Conservation (phyloP, 2,888 invertebrate species). For the Lycia hirtaria region DNA sequence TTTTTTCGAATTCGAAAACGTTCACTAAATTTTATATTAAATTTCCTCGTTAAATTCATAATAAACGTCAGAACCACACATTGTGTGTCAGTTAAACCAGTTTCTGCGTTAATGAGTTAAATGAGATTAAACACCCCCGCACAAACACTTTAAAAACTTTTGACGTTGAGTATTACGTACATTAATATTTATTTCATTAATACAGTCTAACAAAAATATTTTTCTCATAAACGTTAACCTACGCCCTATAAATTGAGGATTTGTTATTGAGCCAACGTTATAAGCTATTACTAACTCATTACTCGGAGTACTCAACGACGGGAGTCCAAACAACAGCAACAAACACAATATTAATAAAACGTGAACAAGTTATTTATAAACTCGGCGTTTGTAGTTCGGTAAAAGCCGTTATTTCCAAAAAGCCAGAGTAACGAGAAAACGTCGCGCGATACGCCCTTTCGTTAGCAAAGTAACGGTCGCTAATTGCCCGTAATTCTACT, state of each 20-base stretch:
- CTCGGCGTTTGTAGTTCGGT: not conserved
- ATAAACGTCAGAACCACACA: no score
- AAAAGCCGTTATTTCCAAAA: constrained; percentile 1
- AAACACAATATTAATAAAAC: constrained; percentile 7
- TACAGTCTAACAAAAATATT: no score
- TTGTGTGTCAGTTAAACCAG: no score
- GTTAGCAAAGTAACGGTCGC: constrained; percentile 12
- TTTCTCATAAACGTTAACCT: no score
- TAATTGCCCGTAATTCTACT: constrained; percentile 29
- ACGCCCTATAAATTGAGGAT: not conserved
- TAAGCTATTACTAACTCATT: not conserved
- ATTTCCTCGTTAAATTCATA: no score
- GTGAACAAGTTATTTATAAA: not conserved
- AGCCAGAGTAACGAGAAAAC: constrained; percentile 3
- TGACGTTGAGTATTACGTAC: no score
- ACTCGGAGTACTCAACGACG: not conserved
- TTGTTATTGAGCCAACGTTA: not conserved
- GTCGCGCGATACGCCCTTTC: not conserved
- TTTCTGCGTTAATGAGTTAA: no score
- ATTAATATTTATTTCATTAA: no score
- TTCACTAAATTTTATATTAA: no score
- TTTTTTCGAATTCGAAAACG: no score
- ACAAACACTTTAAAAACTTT: no score
- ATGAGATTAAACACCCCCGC: no score
- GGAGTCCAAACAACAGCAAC: not conserved